Evolutionary conservation across 2,888 invertebrate genomes (phyloP).

Genomic region (Cryptophagus acutangulus): DNA sequence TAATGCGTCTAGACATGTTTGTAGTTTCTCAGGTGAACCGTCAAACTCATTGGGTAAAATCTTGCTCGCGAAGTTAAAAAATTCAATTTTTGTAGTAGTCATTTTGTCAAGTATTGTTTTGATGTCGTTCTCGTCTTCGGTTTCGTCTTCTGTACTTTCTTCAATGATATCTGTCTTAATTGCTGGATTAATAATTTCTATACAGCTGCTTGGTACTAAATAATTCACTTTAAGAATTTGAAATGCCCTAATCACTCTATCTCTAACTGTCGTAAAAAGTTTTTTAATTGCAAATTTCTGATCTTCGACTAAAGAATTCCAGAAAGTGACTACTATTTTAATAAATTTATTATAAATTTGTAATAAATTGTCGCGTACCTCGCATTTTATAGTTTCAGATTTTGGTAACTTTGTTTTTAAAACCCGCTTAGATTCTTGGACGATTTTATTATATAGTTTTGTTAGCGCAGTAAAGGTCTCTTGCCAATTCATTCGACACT

Average conservation of each 20-base stretch:
- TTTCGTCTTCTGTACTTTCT: background rate
- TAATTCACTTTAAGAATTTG: background rate
- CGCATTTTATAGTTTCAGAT: background rate
- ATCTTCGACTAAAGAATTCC: background rate
- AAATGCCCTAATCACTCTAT: background rate
- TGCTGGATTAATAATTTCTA: background rate
- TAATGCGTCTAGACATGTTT: no score
- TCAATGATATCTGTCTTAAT: background rate
- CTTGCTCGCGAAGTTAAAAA: no score
- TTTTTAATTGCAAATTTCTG: background rate
- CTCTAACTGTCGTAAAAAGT: background rate
- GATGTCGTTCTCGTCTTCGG: background rate
- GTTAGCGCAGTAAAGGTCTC: no score
- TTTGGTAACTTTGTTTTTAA: background rate
- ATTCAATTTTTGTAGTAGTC: no score
- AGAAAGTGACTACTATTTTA: background rate
- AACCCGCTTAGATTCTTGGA: background rate
- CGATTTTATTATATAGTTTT: no score
- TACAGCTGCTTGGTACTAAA: background rate
- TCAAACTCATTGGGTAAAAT: no score
- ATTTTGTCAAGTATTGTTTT: no score
- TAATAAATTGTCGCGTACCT: background rate
- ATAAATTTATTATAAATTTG: background rate
- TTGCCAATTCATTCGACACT: no score
- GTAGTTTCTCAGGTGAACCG: no score